Base-by-base conservation (phyloP, 64 coral and sea anemone genomes). In the Pocillopora damicornis region DNA sequence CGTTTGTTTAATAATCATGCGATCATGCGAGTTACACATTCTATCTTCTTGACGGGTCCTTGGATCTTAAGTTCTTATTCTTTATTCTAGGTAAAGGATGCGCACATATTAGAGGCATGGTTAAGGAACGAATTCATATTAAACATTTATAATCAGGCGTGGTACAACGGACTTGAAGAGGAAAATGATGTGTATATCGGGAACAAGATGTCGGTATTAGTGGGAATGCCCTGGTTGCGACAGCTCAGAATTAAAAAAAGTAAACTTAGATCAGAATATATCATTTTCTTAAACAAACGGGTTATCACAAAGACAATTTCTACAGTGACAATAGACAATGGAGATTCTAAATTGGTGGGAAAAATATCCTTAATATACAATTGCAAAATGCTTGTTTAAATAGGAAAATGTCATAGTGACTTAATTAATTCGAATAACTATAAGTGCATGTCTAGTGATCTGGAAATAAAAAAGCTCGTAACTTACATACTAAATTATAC, bases 211-310 rank as follows among this genome's bases (percentile, higher is more conserved):
- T 90, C 92, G 9, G 74, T 94, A 56, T 68, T 94, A 14, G 82
- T 94, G 18, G 92, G 92, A 61, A 90, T 94, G 92, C 80, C 92
- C 59, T 74, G 92, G 60, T 37, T 94, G 65, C 75, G 92, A 36
- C 92, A 94, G 83, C 82, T 90, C 10, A 90, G 92, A 77, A 76
- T 94, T 1, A 89, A 77, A 37, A 61, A 62, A 90, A 75, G 92
- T 94, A 94, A 25, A 51, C 17, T 15, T 6, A 22, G 15, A 66
- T 66, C 7, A 30, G 17, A 63, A 63, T 22, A 22, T 66, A 18
- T 17, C 15, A 66, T 66, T 66, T 15, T 22, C 63, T 15, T 18
- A 66, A 16, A 66, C 20, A 15, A 17, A 66, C 63, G 0, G 30
- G 30, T 30, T 30, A 30, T 30, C 30, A 30, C 30, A 30, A 30